phyloP scores from a whole-genome alignment of 92 coral and sea anemone genomes.

The Zoanthus sansibaricus region DNA sequence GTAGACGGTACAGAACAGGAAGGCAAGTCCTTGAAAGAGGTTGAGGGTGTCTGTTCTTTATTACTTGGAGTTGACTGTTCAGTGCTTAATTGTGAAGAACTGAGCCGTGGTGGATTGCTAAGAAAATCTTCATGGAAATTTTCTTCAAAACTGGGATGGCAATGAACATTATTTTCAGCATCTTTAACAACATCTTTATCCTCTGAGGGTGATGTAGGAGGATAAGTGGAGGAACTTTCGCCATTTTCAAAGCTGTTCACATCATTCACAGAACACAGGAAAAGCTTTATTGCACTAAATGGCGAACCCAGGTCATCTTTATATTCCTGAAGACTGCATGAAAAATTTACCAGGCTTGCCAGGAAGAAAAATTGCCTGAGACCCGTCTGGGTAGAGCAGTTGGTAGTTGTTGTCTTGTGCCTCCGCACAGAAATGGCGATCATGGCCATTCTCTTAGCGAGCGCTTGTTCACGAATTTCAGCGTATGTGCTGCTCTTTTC shows the following conservation, averaged over 20 bases:
- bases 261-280: constrained; percentile 49
- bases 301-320: constrained; percentile 40
- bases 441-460: constrained; percentile 50
- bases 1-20: constrained; percentile 30
- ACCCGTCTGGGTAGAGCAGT: constrained; percentile 45
- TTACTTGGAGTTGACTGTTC: constrained; percentile 24
- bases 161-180: not conserved
- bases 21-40: constrained; percentile 33
- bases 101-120: constrained; percentile 9
- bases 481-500: constrained; percentile 56
- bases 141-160: constrained; percentile 2
- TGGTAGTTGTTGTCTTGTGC: constrained; percentile 39
- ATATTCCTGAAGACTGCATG: constrained; percentile 35
- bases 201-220: constrained; percentile 28
- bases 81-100: constrained; percentile 10
- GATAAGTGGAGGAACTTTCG: constrained; percentile 6
- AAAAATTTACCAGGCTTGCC: constrained; percentile 47
- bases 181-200: constrained; percentile 1
- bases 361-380: constrained; percentile 45
- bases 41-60: constrained; percentile 32
- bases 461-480: constrained; percentile 47
- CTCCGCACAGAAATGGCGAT: constrained; percentile 38
- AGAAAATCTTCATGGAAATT: constrained; percentile 27
- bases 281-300: constrained; percentile 46
- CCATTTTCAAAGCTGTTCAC: constrained; percentile 31